These are phyloP conservation scores for Heteropelma amictum DNA, from an alignment of 2,888 invertebrate genomes.

Conservation along the genomic window DNA sequence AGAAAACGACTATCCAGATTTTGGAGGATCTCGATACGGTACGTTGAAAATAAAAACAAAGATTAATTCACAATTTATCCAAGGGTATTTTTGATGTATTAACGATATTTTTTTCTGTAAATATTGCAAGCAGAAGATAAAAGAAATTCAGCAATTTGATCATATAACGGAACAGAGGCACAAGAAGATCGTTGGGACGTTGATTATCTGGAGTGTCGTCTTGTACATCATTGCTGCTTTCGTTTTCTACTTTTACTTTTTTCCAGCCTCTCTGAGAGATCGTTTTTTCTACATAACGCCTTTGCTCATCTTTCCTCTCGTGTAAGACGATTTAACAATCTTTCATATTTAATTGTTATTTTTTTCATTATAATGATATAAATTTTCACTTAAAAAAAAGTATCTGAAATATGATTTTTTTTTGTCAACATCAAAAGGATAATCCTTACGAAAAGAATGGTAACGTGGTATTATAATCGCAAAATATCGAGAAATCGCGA, in stretches of 20 bases:
- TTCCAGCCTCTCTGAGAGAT: conserved; percentile 86
- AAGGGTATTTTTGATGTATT: not conserved
- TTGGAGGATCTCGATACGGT: conserved; percentile 86
- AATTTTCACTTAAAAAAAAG: not conserved
- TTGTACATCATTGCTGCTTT: conserved; percentile 86
- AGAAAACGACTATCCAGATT: conserved; percentile 80
- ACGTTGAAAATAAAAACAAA: conserved; percentile 61
- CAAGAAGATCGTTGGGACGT: conserved; percentile 89
- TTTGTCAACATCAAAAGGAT: conserved; percentile 80
- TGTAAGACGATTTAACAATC: conserved; percentile 83
- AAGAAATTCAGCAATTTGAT: conserved; percentile 88
- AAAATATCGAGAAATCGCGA: conserved; percentile 88
- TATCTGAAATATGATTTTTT: not conserved
- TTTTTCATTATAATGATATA: not conserved
- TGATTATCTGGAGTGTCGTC: conserved; percentile 85
- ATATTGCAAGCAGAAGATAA: conserved; percentile 83
- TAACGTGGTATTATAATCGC: conserved; percentile 94
- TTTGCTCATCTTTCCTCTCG: conserved; percentile 87
- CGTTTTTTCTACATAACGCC: conserved; percentile 88
- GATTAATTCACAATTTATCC: not conserved
- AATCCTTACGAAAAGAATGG: conserved; percentile 86
- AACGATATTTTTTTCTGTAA: conserved; percentile 1
- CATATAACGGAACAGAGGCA: conserved; percentile 89
- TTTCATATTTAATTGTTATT: not conserved
- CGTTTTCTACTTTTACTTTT: conserved; percentile 89